These are phyloP conservation scores for Lycocorax pyrrhopterus DNA, from an alignment of 2,113 vertebrate genomes.

Conservation along the genomic window DNA sequence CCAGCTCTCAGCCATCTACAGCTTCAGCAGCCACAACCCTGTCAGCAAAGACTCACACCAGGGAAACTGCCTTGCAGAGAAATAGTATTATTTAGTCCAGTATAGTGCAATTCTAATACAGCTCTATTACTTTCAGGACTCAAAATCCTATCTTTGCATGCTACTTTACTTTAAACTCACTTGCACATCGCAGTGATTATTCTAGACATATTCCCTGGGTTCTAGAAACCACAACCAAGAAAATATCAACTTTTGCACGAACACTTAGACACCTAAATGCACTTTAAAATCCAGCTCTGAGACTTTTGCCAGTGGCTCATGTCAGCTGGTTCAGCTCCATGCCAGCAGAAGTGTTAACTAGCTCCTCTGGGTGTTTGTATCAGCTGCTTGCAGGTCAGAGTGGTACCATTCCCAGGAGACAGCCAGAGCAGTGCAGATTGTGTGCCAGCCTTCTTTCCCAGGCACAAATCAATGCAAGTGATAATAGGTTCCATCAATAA, in stretches of 20 bases:
- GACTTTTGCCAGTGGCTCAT: neutral
- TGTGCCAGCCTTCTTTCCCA: neutral
- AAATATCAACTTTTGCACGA: neutral
- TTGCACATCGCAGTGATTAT: neutral
- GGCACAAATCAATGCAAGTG: neutral
- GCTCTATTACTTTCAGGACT: neutral
- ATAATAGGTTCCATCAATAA: neutral
- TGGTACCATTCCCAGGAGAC: neutral
- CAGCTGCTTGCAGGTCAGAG: neutral
- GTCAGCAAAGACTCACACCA: neutral
- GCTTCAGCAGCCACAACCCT: neutral
- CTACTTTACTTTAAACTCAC: neutral
- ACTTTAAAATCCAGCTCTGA: neutral
- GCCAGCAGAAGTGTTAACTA: neutral
- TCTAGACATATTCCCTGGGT: neutral
- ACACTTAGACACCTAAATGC: neutral
- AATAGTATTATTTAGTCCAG: neutral
- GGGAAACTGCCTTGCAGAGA: neutral
- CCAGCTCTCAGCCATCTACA: neutral
- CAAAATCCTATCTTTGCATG: neutral
- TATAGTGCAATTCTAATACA: neutral
- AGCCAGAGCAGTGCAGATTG: neutral
- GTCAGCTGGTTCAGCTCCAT: neutral
- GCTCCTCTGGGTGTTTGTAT: neutral
- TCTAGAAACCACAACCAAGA: neutral